Percentiles rank a stretch among this genome's conserved stretches.
phyloP scores from a whole-genome alignment of 2,797 vertebrate genomes.

The Manis pentadactyla region DNA sequence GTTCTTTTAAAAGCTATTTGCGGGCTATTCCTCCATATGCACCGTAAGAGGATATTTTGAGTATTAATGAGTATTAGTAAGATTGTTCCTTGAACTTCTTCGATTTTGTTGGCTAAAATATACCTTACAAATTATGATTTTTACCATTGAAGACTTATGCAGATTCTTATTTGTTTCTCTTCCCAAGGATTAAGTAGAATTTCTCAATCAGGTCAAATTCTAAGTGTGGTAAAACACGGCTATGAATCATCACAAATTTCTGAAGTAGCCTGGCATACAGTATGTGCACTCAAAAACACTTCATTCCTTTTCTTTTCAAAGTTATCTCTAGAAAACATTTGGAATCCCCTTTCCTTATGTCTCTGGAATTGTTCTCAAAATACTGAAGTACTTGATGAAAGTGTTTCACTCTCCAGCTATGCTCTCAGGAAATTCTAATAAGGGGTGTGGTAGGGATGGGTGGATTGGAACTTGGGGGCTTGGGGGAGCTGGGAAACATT shows the following conservation, averaged over 20 bases:
- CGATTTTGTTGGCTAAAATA: not conserved
- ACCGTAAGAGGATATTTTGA: conserved; percentile 29
- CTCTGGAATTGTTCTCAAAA: conserved; percentile 18
- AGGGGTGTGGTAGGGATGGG: no score
- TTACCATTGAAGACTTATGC: not conserved
- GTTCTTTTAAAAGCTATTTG: not conserved
- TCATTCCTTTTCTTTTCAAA: not conserved
- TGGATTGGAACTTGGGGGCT: not conserved
- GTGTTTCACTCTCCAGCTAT: not conserved
- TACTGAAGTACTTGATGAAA: conserved; percentile 27
- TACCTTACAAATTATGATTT: conserved; percentile 7
- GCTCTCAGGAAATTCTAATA: conserved; percentile 7
- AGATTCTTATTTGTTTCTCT: not conserved
- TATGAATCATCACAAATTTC: not conserved
- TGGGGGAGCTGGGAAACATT: not conserved
- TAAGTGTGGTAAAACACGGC: not conserved
- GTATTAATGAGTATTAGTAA: conserved; percentile 19
- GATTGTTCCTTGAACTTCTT: not conserved
- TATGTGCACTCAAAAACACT: not conserved
- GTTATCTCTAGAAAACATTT: not conserved
- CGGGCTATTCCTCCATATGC: not conserved
- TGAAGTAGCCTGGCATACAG: not conserved
- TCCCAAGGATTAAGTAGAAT: not conserved
- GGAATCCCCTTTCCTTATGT: not conserved
- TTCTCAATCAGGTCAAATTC: not conserved